Percentiles rank a stretch among this genome's conserved stretches.
Evolutionary conservation across 2,888 invertebrate species (phyloP).

Genomic region (Eristalis intricaria): DNA sequence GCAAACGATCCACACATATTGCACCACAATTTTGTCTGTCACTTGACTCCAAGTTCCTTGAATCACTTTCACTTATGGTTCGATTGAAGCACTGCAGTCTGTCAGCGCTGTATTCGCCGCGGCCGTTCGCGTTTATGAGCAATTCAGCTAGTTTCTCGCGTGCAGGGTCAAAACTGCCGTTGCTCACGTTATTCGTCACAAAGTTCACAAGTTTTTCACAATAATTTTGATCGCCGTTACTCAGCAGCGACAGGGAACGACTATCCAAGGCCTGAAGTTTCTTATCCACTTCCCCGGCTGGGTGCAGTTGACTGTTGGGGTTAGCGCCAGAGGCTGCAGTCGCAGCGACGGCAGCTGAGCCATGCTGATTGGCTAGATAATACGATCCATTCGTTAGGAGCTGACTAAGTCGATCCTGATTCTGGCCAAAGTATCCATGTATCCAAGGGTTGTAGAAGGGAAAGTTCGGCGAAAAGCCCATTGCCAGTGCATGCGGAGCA

Average conservation of each 20-base stretch:
- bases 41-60: conserved; percentile 41
- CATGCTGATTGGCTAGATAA: conserved; percentile 73
- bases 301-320: conserved; percentile 19
- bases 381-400: conserved; percentile 77
- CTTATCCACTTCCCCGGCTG: conserved; percentile 32
- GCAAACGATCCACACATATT: conserved; percentile 53
- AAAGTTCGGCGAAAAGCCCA: conserved; percentile 78
- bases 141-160: conserved; percentile 73
- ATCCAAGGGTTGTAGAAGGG: conserved; percentile 81
- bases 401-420: conserved; percentile 80
- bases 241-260: conserved; percentile 75
- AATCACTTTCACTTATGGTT: conserved; percentile 59
- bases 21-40: conserved; percentile 48
- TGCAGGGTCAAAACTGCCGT: conserved; percentile 68
- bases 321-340: conserved; percentile 14
- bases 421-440: conserved; percentile 80
- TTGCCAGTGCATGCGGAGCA: conserved; percentile 50
- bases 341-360: conserved; percentile 30
- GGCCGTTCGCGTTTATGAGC: conserved; percentile 63
- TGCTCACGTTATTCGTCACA: conserved; percentile 74
- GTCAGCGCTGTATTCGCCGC: conserved; percentile 54
- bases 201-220: conserved; percentile 73
- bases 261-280: conserved; percentile 52
- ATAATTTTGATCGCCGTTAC: conserved; percentile 72
- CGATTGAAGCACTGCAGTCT: conserved; percentile 64